A percentile compares a stretch with the other conserved stretches of the same genome.
Evolutionary conservation across 2,113 vertebrate genomes (phyloP).

Genomic region (Tursiops truncatus): DNA sequence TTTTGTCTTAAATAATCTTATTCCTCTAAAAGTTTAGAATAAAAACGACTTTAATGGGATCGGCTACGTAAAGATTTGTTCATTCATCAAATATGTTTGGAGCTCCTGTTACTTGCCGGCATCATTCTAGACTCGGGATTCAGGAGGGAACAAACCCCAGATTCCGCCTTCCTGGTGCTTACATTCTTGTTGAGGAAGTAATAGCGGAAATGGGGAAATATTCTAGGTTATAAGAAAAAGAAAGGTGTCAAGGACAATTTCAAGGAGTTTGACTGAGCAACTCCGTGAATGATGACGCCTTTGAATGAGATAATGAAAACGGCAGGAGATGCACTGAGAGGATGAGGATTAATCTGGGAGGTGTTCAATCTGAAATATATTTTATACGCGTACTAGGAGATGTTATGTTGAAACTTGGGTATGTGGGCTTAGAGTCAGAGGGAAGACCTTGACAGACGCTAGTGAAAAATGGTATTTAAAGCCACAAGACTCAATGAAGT

Average conservation of each 20-base stretch:
- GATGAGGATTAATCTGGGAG: background rate
- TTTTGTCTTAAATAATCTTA: background rate
- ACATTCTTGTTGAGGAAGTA: background rate
- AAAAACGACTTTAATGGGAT: background rate
- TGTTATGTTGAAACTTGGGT: background rate
- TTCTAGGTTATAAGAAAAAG: background rate
- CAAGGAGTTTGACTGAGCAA: background rate
- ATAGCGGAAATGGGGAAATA: background rate
- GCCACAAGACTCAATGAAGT: no score
- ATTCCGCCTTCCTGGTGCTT: no score
- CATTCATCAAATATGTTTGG: background rate
- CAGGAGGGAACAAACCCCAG: background rate
- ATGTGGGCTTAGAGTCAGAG: background rate
- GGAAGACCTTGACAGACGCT: background rate
- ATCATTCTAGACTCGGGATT: background rate
- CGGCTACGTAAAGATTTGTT: background rate
- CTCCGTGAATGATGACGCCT: background rate
- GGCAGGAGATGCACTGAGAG: rapidly evolving
- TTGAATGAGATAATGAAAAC: background rate
- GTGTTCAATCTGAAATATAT: background rate
- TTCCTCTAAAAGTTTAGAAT: background rate
- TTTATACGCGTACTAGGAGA: background rate
- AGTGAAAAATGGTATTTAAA: background rate
- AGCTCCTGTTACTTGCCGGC: rapidly evolving
- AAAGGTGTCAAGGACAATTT: background rate